These are phyloP conservation scores for Drosophila anomalata DNA, from an alignment of 2,888 invertebrate genomes.

Conservation along the genomic window DNA sequence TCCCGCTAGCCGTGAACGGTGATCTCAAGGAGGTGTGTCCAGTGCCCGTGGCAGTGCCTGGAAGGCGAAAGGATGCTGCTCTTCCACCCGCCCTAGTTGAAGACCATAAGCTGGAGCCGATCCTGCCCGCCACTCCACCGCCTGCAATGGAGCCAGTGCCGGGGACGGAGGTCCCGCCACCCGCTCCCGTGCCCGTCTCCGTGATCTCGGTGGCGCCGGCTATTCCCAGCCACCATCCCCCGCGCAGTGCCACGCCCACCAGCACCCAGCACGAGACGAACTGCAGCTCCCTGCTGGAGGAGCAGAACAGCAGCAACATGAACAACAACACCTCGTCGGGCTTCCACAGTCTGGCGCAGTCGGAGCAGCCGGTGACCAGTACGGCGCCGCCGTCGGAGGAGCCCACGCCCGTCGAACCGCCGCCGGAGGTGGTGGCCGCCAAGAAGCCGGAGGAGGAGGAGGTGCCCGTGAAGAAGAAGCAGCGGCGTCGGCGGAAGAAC, in stretches of 20 bases:
- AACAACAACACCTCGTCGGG: constrained; percentile 80
- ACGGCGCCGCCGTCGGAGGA: constrained; percentile 6
- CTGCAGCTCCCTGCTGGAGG: constrained; percentile 54
- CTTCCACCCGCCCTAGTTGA: background rate
- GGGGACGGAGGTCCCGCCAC: background rate
- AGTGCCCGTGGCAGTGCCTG: background rate
- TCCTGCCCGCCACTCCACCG: background rate
- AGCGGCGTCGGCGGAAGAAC: constrained; percentile 82
- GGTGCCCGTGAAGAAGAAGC: constrained; percentile 67
- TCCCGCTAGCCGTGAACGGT: constrained; percentile 16
- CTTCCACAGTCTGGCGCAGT: constrained; percentile 75
- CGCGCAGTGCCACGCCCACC: constrained; percentile 31
- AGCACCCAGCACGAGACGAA: constrained; percentile 22
- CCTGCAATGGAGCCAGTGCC: background rate
- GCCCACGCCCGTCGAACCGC: background rate
- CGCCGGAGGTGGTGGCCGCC: background rate
- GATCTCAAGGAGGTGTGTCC: background rate
- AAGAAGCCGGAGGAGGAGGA: constrained; percentile 46
- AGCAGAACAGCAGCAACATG: constrained; percentile 75
- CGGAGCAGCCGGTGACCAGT: constrained; percentile 47
- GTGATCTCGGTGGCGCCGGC: constrained; percentile 68
- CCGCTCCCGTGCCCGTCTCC: constrained; percentile 52
- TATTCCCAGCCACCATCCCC: background rate
- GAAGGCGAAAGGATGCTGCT: background rate
- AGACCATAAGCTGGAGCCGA: background rate